phyloP scores from a whole-genome alignment of 2,113 vertebrate species.

The Myotis brandtii region DNA sequence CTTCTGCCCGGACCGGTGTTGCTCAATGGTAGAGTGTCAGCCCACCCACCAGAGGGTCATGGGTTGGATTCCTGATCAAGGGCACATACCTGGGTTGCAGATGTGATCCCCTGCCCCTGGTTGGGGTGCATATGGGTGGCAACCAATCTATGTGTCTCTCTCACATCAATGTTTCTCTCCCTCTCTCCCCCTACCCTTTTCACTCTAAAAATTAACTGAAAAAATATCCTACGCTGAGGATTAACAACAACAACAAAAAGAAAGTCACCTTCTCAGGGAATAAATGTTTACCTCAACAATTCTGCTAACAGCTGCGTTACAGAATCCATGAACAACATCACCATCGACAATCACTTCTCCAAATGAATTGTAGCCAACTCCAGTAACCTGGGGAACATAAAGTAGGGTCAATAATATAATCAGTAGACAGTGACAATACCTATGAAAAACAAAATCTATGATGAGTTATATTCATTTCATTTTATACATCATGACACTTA shows the following conservation, averaged over 20 bases:
- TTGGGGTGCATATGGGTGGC: too few relatives aligned
- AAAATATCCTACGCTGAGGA: too few relatives aligned
- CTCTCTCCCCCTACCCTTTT: too few relatives aligned
- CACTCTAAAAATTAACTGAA: too few relatives aligned
- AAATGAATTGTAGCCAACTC: conserved; percentile 96
- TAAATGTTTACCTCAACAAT: conserved; percentile 93
- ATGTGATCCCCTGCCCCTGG: too few relatives aligned
- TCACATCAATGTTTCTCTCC: too few relatives aligned
- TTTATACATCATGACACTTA: not conserved
- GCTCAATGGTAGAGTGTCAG: too few relatives aligned
- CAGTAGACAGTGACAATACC: not conserved
- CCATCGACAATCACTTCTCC: conserved; percentile 95
- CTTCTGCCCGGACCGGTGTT: not conserved
- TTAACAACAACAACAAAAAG: not conserved
- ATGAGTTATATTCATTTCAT: not conserved
- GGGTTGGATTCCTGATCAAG: too few relatives aligned
- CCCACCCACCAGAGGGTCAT: too few relatives aligned
- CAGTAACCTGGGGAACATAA: conserved; percentile 91
- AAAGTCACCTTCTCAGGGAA: not conserved
- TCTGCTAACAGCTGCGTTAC: conserved; percentile 92
- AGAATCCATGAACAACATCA: conserved; percentile 95
- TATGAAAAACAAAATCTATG: not conserved
- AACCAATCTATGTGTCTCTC: too few relatives aligned
- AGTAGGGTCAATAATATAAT: conserved; percentile 40
- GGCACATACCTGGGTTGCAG: too few relatives aligned